Conservation (phyloP, 2,797 vertebrate species). For the Cyclura pinguis region DNA sequence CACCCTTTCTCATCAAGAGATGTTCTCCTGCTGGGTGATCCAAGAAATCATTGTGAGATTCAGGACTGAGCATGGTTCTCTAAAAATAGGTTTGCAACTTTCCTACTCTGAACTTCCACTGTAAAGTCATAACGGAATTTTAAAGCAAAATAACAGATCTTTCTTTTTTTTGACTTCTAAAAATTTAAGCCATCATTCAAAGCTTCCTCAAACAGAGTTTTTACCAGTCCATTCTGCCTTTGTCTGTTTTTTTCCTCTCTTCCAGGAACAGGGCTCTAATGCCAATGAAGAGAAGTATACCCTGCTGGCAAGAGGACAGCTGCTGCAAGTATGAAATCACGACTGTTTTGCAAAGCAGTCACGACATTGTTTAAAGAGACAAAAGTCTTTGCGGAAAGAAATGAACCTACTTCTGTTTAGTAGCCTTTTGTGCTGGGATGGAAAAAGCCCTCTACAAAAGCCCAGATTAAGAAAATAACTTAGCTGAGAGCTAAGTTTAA, state of each 20-base stretch:
- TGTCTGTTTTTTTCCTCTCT: neutral
- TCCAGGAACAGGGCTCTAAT: conserved; percentile 27
- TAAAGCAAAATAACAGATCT: neutral
- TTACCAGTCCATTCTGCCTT: conserved; percentile 23
- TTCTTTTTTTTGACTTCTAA: neutral
- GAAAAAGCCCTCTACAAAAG: neutral
- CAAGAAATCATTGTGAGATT: neutral
- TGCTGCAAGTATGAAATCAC: conserved; percentile 41
- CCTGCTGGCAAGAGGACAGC: conserved; percentile 40
- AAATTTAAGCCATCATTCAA: conserved; percentile 47
- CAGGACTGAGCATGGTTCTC: neutral
- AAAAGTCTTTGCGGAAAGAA: conserved; percentile 39
- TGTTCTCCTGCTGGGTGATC: conserved; percentile 12
- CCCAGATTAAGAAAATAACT: conserved; percentile 3
- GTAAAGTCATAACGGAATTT: conserved; percentile 37
- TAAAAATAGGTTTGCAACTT: conserved; percentile 29
- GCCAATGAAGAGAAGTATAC: conserved; percentile 39
- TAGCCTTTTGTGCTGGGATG: conserved; percentile 12
- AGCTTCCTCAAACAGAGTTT: conserved; percentile 22
- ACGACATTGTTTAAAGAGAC: conserved; percentile 44
- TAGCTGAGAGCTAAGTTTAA: neutral
- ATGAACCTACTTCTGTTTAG: conserved; percentile 26
- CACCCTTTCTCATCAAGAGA: conserved; percentile 10
- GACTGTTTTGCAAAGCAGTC: conserved; percentile 46
- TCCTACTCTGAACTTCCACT: conserved; percentile 48